Conservation (phyloP, 1,140 invertebrate species). For the Camponotus floridanus region DNA sequence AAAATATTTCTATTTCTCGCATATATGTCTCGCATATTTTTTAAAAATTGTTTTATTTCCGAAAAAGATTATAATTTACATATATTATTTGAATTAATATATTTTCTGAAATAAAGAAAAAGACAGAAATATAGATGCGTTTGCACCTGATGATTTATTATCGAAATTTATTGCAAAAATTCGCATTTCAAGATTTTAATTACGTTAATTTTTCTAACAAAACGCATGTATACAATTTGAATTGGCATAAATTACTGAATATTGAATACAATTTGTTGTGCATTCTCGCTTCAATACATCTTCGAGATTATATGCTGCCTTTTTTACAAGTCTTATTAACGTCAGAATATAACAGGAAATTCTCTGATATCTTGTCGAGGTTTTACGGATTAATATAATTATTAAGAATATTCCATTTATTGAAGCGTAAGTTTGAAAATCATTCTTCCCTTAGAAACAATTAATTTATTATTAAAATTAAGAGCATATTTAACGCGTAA, state of each 20-base stretch:
- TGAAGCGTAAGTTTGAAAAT: not conserved
- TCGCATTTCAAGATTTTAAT: conserved; percentile 43
- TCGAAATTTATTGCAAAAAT: conserved; percentile 37
- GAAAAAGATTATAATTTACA: conserved; percentile 26
- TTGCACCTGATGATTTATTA: conserved; percentile 30
- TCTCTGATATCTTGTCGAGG: conserved; percentile 2
- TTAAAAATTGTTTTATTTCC: not conserved
- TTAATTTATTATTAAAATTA: conserved; percentile 47
- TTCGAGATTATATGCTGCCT: conserved; percentile 9
- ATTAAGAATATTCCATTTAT: not conserved
- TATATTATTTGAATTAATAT: not conserved
- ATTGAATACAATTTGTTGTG: conserved; percentile 44
- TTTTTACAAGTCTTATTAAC: conserved; percentile 44
- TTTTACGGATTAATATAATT: conserved; percentile 34
- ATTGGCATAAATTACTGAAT: conserved; percentile 53
- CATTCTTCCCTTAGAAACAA: not conserved
- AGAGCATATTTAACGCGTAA: conserved; percentile 21
- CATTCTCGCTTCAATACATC: conserved; percentile 18
- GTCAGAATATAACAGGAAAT: conserved; percentile 36
- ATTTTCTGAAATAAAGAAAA: not conserved
- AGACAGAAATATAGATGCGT: not conserved
- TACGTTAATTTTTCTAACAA: conserved; percentile 46
- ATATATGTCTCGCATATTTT: not conserved
- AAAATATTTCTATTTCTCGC: conserved; percentile 24
- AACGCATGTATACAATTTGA: conserved; percentile 47